Base-by-base conservation (phyloP, 1,140 invertebrate species). In the Akabosia matsudoensis region DNA sequence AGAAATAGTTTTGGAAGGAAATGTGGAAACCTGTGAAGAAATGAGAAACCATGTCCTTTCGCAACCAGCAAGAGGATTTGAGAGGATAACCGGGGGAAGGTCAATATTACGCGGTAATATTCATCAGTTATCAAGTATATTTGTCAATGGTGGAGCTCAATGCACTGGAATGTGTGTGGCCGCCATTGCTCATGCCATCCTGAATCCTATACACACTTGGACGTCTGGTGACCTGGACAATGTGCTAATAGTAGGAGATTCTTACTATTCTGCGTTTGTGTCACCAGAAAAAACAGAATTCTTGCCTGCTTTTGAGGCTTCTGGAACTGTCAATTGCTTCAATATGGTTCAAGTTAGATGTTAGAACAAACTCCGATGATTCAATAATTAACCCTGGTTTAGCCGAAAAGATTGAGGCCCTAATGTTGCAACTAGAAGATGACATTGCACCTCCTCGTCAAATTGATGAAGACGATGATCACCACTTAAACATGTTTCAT, bases 161-260 rank as follows among this genome's bases (percentile, higher is more conserved):
- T 73, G 71, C 28, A 37, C 71, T 14, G 71, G 33, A 1, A 73
- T 73, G 13, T 37, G 10, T 37, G 71, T 24, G 31, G 30, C 37
- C n/a, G 22, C 31, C 2, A 14, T 73, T 7, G 71, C 71, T 22
- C n/a, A 73, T 73, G 71, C 71, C 22, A 2, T 18, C 3, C 16
- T 73, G n/a, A 31, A 73, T 1, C 22, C 30, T 22, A 30, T 34
- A 37, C 4, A 22, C 18, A n/a, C 18, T 1, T 73, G 30, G 31
- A 45, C 1, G 14, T 10, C 22, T 7, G 14, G 51, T 18, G n/a
- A 18, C 14, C 1, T 73, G 24, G 71, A 73, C 28, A 22, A 73
- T 14, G 28, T 73, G 34, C 28, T 73, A 45, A 14, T 73, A 4
- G 13, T 1, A n/a, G 71, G 71, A 1, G 71, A 73, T 37, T 37